A percentile compares a stretch with the other conserved stretches of the same genome.
These are phyloP conservation scores for Alouatta palliata DNA, from an alignment of 2,113 vertebrate genomes.

Conservation along the genomic window DNA sequence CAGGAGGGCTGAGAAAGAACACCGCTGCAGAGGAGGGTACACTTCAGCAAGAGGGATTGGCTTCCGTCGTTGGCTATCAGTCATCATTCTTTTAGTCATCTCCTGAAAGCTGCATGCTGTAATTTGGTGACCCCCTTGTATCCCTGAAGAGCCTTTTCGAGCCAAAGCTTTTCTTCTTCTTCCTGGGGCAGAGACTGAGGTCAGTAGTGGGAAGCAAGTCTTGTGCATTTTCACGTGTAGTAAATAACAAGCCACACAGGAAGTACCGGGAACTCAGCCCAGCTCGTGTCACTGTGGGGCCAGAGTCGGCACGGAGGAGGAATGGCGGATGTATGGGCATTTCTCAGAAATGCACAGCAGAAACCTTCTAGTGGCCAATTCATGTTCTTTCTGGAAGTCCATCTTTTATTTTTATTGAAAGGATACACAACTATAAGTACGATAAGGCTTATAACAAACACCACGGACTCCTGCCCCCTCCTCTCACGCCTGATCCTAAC, in stretches of 20 bases:
- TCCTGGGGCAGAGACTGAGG: not conserved
- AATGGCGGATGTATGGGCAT: fast-evolving
- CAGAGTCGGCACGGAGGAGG: not conserved
- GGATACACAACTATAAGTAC: not conserved
- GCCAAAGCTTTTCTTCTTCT: not conserved
- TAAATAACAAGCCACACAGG: not conserved
- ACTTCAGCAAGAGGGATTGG: not conserved
- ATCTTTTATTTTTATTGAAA: not conserved
- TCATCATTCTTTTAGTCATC: too few relatives aligned
- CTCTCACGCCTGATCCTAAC: not conserved
- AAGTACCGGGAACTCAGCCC: not conserved
- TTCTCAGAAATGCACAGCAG: not conserved
- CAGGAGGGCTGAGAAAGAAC: not conserved
- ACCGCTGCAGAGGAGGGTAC: too few relatives aligned
- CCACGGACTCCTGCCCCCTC: not conserved
- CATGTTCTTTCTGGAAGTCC: not conserved
- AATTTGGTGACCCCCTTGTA: too few relatives aligned
- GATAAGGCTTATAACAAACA: not conserved
- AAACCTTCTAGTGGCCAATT: too few relatives aligned
- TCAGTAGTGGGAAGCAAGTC: not conserved
- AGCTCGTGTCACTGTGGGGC: fast-evolving
- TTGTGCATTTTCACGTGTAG: fast-evolving
- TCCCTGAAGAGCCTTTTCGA: not conserved
- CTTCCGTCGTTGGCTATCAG: not conserved
- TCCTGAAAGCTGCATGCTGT: not conserved